Conservation (phyloP, 2,888 invertebrate genomes). For the Caenorhabditis panamensis region DNA sequence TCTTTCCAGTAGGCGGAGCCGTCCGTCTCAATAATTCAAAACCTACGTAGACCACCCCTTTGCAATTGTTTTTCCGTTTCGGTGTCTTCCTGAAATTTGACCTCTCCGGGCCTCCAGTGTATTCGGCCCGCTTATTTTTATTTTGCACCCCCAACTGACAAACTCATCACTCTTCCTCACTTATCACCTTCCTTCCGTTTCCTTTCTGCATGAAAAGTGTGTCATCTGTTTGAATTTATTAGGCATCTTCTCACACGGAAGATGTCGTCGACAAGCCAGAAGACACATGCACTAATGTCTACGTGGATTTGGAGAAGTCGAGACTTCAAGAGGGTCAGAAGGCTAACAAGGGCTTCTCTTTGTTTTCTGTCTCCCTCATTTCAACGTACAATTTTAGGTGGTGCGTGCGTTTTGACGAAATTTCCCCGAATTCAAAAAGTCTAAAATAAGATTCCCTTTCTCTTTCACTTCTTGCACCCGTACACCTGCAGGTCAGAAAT, state of each 20-base stretch:
- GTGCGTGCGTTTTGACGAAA: not conserved
- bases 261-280: not conserved
- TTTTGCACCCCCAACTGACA: not conserved
- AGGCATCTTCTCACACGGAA: not conserved
- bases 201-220: not conserved
- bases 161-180: slow-evolving; percentile 1
- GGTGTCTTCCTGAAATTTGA: not conserved
- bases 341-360: not conserved
- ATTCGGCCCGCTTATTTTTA: not conserved
- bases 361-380: not conserved
- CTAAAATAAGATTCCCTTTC: not conserved
- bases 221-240: not conserved
- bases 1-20: not conserved
- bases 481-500: not conserved
- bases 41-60: slow-evolving; percentile 25
- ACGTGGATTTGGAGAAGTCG: slow-evolving; percentile 6
- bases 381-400: not conserved
- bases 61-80: not conserved
- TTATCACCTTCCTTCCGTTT: not conserved
- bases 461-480: not conserved
- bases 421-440: not conserved
- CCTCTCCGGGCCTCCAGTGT: not conserved
- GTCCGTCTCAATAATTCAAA: slow-evolving; percentile 32
- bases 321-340: not conserved
- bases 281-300: not conserved